Base-by-base conservation (phyloP, 1,140 invertebrate species). In the Megalonaias nervosa region DNA sequence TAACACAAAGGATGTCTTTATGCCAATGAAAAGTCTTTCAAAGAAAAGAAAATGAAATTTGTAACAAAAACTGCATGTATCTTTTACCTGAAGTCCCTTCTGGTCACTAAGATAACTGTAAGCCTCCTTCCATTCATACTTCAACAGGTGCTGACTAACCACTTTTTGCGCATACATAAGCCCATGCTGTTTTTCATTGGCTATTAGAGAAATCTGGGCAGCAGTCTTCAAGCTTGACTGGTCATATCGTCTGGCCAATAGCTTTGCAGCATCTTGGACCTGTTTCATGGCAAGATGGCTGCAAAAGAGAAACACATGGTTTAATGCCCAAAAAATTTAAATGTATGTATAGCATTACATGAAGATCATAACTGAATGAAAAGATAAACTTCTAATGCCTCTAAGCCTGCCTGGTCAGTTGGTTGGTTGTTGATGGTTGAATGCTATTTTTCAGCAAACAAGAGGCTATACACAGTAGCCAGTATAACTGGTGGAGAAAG, bases 111-210 rank as follows among this genome's bases (percentile, higher is more conserved):
- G 76, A 69, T 86, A 89, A 11, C 64, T 77, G 66, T 86, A 82
- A 4, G 82, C 84, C 56, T 87, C 81, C 23, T 81, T 72, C 86
- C 86, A 89, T 69, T 87, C 78, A 98, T 97, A 38, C 67, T 83
- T 76, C 19, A 83, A 26, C 3, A 88, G 75, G 65, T 83, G 84
- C 74, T 86, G 84, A 19, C 82, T 79, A 2, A 88, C 79, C 5
- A 86, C 75, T 65, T 83, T 82, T 62, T 86, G 82, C 19, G 85
- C 87, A 71, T 86, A 87, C 61, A 83, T 74, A 68, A 88, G 67
- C 1, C 85, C 87, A 38, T 85, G 83, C 55, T 86, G 84, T 66
- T 84, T 84, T 60, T 89, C 87, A 68, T 84, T 84, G 68, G 80
- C 87, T 15, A 87, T 75, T 62, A 89, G 76, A 48, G 82, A 86